These are phyloP conservation scores for Galbula dea DNA, from an alignment of 2,113 vertebrate species.

Conservation along the genomic window DNA sequence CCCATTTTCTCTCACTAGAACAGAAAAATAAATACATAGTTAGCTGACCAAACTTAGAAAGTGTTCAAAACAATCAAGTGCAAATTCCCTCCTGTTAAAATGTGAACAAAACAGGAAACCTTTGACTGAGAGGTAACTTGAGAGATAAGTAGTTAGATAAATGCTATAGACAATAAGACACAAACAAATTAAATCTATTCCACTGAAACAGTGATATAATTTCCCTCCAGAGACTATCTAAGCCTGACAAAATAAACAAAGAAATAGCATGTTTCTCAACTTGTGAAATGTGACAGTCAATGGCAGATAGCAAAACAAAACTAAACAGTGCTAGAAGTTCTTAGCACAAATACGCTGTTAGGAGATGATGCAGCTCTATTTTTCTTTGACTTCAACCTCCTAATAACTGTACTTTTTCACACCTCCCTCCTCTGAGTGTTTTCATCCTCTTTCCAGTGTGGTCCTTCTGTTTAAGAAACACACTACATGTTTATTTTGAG, in stretches of 20 bases:
- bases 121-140: slow-evolving; percentile 73
- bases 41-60: slow-evolving; percentile 66
- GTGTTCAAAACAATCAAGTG: slow-evolving; percentile 66
- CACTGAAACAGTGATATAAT: slow-evolving; percentile 78
- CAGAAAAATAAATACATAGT: slow-evolving; percentile 66
- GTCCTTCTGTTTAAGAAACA: background rate
- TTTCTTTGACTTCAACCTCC: background rate
- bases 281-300: slow-evolving; percentile 81
- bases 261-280: slow-evolving; percentile 78
- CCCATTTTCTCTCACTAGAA: slow-evolving; percentile 52
- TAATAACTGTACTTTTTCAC: background rate
- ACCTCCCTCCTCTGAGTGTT: background rate
- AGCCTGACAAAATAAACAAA: slow-evolving; percentile 84
- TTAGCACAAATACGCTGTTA: slow-evolving; percentile 7
- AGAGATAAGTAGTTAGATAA: slow-evolving; percentile 73
- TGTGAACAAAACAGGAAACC: slow-evolving; percentile 65
- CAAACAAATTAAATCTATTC: slow-evolving; percentile 78
- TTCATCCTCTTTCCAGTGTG: background rate
- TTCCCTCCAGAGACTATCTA: slow-evolving; percentile 78
- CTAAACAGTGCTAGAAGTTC: slow-evolving; percentile 60
- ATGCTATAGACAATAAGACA: slow-evolving; percentile 75
- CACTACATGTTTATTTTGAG: background rate
- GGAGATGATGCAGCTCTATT: background rate
- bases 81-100: slow-evolving; percentile 58
- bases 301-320: slow-evolving; percentile 78